Evolutionary conservation across 2,888 invertebrate genomes (phyloP).

Genomic region (Folsomia manolachei): DNA sequence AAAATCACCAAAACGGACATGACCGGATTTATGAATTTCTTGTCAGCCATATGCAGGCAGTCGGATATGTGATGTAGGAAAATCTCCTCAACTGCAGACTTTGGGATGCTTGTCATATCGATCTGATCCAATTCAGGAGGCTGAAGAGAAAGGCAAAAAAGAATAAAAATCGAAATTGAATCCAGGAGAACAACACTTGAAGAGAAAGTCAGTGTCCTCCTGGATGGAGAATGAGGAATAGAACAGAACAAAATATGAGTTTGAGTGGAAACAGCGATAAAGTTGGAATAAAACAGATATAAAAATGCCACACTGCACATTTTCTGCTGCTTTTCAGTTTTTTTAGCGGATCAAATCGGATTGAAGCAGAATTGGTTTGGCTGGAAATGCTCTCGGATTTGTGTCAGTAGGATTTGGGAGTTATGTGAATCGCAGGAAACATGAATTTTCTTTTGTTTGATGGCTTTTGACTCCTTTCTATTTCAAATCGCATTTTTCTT

Average conservation of each 20-base stretch:
- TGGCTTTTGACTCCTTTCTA: too few species aligned
- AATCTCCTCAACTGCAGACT: background rate
- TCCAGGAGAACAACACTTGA: background rate
- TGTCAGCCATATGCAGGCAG: background rate
- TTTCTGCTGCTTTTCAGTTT: too few species aligned
- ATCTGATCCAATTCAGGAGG: background rate
- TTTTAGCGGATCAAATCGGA: too few species aligned
- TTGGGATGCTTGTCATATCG: background rate
- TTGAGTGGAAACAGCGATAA: background rate
- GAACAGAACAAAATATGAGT: background rate
- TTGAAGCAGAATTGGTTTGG: too few species aligned
- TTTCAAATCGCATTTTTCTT: too few species aligned
- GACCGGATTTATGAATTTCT: background rate
- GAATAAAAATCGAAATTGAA: background rate
- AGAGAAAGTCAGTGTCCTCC: background rate
- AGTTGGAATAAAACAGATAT: background rate
- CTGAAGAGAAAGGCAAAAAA: too few species aligned
- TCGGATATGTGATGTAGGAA: too few species aligned
- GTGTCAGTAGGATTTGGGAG: too few species aligned
- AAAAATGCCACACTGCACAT: too few species aligned
- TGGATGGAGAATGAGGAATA: background rate
- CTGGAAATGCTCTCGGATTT: too few species aligned
- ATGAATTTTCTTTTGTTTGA: too few species aligned
- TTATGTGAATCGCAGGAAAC: too few species aligned
- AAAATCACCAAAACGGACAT: background rate